Conservation (phyloP, 1,140 invertebrate genomes). For the Conopomorpha cramerella region DNA sequence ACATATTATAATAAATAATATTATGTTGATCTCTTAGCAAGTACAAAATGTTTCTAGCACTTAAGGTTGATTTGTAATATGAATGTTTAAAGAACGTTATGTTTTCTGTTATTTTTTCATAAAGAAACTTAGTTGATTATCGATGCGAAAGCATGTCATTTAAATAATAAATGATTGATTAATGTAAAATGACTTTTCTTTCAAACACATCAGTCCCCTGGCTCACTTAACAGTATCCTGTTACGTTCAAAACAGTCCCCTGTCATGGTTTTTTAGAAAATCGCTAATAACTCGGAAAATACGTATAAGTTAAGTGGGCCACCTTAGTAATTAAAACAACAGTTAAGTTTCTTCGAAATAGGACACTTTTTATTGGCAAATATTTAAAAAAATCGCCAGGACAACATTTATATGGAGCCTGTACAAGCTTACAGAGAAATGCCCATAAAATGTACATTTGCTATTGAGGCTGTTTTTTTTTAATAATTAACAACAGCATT, state of each 20-base stretch:
- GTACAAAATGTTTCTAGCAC: conserved; percentile 6
- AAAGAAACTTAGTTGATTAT: conserved; percentile 6
- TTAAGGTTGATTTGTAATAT: too few relatives aligned
- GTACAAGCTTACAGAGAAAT: too few relatives aligned
- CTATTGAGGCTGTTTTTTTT: too few relatives aligned
- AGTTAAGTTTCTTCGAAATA: conserved; percentile 9
- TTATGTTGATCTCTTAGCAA: conserved; percentile 7
- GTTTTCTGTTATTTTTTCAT: too few relatives aligned
- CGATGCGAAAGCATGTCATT: conserved; percentile 5
- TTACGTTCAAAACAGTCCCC: not conserved
- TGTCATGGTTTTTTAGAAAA: conserved; percentile 8
- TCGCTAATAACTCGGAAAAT: conserved; percentile 10
- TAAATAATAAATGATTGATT: not conserved
- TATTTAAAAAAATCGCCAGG: conserved; percentile 8
- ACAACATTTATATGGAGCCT: conserved; percentile 3
- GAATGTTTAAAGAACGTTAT: too few relatives aligned
- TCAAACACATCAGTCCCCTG: conserved; percentile 6
- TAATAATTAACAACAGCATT: too few relatives aligned
- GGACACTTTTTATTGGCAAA: conserved; percentile 5
- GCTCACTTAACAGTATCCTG: conserved; percentile 6
- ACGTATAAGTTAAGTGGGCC: conserved; percentile 5
- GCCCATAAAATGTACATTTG: too few relatives aligned
- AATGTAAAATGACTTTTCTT: conserved; percentile 7
- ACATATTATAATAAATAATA: too few relatives aligned
- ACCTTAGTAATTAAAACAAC: conserved; percentile 6